Evolutionary conservation across 2,888 invertebrate genomes (phyloP).

Genomic region (Nipponacmea schrenckii): DNA sequence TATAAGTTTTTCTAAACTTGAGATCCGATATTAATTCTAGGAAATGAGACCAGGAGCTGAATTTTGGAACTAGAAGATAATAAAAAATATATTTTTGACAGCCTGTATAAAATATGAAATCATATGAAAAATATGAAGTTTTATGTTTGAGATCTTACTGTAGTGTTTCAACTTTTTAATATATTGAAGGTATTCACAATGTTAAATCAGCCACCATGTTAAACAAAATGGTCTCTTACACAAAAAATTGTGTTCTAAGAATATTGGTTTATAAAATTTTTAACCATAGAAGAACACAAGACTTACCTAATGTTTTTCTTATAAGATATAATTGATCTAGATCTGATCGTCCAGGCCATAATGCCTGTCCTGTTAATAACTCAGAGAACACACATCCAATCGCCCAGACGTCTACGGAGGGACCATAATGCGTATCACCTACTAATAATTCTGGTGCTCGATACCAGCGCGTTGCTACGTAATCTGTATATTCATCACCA

Average conservation of each 20-base stretch:
- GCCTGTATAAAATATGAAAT: too few species aligned
- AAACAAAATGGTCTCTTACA: too few species aligned
- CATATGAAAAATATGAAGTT: too few species aligned
- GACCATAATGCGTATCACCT: constrained; percentile 84
- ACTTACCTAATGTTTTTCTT: constrained; percentile 83
- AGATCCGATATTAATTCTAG: too few species aligned
- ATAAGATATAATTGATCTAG: constrained; percentile 98
- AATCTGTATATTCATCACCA: constrained; percentile 98
- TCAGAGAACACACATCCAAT: constrained; percentile 77
- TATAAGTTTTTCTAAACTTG: background rate
- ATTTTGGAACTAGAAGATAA: too few species aligned
- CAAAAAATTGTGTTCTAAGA: too few species aligned
- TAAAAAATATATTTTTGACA: too few species aligned
- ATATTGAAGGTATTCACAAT: background rate
- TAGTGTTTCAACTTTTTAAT: background rate
- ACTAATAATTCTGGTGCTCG: constrained; percentile 95
- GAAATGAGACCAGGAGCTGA: too few species aligned
- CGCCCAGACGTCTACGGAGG: constrained; percentile 97
- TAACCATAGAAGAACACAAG: background rate
- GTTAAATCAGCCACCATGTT: too few species aligned
- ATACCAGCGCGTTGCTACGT: constrained; percentile 99
- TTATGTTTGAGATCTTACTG: too few species aligned
- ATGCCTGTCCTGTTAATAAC: constrained; percentile 67
- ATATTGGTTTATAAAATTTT: background rate
- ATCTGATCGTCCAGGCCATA: constrained; percentile 98